Percentiles rank a stretch among this genome's conserved stretches.
phyloP scores from a whole-genome alignment of 2,888 invertebrate genomes.

The Eurois occulta region DNA sequence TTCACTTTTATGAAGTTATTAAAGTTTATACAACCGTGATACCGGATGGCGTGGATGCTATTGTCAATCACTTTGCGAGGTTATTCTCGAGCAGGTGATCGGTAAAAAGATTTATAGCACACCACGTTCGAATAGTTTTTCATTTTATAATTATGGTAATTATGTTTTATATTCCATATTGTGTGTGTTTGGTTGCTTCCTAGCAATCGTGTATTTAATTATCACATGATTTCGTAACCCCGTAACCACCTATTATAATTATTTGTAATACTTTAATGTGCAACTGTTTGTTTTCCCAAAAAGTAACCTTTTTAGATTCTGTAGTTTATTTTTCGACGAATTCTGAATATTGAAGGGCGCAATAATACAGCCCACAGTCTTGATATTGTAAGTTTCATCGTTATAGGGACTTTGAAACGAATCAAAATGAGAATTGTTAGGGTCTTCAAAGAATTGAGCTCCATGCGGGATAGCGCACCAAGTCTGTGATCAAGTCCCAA shows the following conservation, averaged over 20 bases:
- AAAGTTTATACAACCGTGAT: conserved; percentile 85
- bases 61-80: conserved; percentile 6
- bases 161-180: conserved; percentile 86
- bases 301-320: background rate
- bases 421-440: conserved; percentile 6
- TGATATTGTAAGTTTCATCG: conserved; percentile 81
- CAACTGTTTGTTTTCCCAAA: too few species aligned
- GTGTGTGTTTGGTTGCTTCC: conserved; percentile 86
- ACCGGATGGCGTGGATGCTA: conserved; percentile 68
- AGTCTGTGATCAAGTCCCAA: too few species aligned
- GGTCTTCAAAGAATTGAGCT: conserved; percentile 6
- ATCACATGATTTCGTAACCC: conserved; percentile 58
- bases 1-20: conserved; percentile 76
- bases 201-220: conserved; percentile 54
- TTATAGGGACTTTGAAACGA: conserved; percentile 30
- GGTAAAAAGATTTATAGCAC: conserved; percentile 90
- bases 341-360: conserved; percentile 90
- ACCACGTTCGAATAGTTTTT: conserved; percentile 76
- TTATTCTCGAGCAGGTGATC: conserved; percentile 64
- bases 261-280: too few species aligned
- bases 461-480: background rate
- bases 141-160: conserved; percentile 65
- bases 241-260: too few species aligned
- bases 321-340: conserved; percentile 10
- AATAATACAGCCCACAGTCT: conserved; percentile 91